Evolutionary conservation across 2,797 vertebrate genomes (phyloP).

Genomic region (Eulemur albifrons): DNA sequence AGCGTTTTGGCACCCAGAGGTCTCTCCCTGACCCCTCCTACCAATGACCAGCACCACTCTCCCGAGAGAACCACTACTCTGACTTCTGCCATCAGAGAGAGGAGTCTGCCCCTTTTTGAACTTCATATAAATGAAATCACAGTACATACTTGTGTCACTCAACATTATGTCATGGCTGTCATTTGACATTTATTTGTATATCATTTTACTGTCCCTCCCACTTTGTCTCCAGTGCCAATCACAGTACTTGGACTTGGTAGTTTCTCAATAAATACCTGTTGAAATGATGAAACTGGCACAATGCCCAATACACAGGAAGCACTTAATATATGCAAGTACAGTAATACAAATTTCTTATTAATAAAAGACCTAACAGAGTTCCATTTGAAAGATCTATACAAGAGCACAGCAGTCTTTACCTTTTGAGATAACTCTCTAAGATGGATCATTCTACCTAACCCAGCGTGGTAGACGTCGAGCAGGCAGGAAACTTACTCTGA

Average conservation of each 20-base stretch:
- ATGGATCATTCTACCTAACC: not conserved
- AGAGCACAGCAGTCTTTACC: not conserved
- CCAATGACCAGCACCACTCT: not conserved
- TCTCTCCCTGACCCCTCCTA: not conserved
- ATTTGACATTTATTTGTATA: not conserved
- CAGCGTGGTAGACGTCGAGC: not conserved
- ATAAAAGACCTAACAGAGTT: not conserved
- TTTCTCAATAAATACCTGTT: not conserved
- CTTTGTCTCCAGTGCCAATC: not conserved
- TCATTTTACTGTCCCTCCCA: not conserved
- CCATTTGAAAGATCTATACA: not conserved
- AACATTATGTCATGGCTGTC: not conserved
- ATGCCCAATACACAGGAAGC: not conserved
- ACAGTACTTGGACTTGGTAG: not conserved
- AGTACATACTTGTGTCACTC: not conserved
- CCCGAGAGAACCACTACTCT: not conserved
- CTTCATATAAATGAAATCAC: not conserved
- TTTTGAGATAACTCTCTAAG: not conserved
- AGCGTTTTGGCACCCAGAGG: too few relatives aligned
- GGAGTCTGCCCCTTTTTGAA: not conserved
- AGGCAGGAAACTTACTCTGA: not conserved
- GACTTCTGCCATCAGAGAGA: not conserved
- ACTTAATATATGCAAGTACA: not conserved
- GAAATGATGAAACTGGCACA: not conserved
- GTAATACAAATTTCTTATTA: not conserved